Percentiles rank a stretch among this genome's conserved stretches.
Conservation (phyloP, 2,888 invertebrate genomes). For the Epistrophe grossulariae region DNA sequence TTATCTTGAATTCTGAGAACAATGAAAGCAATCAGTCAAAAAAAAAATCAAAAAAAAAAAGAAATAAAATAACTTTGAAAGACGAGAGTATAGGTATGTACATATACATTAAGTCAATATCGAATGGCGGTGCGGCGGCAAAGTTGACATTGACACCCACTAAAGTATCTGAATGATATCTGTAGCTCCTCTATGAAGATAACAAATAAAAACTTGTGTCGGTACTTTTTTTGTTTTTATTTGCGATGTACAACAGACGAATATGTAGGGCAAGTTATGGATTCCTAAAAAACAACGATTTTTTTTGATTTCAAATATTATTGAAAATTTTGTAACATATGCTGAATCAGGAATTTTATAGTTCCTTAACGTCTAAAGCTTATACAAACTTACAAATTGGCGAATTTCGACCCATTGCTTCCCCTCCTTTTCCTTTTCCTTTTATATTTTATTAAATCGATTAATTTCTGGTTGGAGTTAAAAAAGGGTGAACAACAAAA, state of each 20-base stretch:
- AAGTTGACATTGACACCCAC: constrained; percentile 1
- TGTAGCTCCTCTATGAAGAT: neutral
- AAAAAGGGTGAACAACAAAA: no score
- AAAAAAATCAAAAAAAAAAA: constrained; percentile 3
- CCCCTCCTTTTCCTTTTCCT: no score
- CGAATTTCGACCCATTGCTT: no score
- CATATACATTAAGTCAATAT: neutral
- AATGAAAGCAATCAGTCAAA: constrained; percentile 17
- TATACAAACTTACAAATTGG: no score
- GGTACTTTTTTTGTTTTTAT: neutral
- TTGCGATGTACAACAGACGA: neutral
- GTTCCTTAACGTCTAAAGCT: no score
- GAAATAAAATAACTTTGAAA: neutral
- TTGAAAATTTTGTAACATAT: no score
- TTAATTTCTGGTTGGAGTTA: no score
- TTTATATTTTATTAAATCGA: no score
- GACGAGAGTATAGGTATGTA: neutral
- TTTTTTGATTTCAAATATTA: neutral
- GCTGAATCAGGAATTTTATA: no score
- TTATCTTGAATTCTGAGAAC: constrained; percentile 23
- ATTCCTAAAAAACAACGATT: neutral
- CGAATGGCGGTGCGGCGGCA: neutral
- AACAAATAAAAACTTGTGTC: constrained; percentile 29
- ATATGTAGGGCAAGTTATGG: neutral
- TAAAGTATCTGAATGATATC: constrained; percentile 2